Percentiles rank a stretch among this genome's conserved stretches.
Evolutionary conservation across 2,888 invertebrate genomes (phyloP).

Genomic region (Drosophila barbarae): DNA sequence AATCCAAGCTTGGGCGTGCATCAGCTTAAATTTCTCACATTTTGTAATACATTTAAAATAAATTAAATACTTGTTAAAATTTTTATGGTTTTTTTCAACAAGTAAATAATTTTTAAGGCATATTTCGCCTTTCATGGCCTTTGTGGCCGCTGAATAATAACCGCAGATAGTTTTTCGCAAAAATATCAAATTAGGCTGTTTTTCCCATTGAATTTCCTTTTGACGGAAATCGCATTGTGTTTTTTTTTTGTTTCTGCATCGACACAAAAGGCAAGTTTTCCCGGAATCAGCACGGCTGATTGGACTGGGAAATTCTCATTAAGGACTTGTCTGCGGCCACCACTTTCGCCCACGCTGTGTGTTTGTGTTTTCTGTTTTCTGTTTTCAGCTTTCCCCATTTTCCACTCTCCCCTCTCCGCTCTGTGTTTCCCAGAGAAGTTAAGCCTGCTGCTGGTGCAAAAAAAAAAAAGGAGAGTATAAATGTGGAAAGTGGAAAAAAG

Average conservation of each 20-base stretch:
- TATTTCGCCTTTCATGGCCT: not conserved
- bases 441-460: constrained; percentile 7
- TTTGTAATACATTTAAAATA: no score
- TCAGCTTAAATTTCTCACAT: no score
- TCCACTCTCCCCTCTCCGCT: not conserved
- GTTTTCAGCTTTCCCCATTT: not conserved
- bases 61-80: not conserved
- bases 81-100: not conserved
- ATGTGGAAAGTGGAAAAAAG: constrained; percentile 1
- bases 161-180: constrained; percentile 11
- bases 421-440: constrained; percentile 12
- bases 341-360: constrained; percentile 1
- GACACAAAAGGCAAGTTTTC: constrained; percentile 19
- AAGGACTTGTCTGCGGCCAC: constrained; percentile 24
- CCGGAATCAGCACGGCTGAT: constrained; percentile 25
- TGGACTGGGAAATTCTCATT: constrained; percentile 34
- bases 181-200: constrained; percentile 15
- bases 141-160: not conserved
- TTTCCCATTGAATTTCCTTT: constrained; percentile 5
- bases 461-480: not conserved
- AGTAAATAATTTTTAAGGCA: not conserved
- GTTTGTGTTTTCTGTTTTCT: not conserved
- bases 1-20: no score
- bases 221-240: constrained; percentile 10
- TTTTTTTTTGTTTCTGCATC: constrained; percentile 4